Conservation (phyloP, 2,797 vertebrate genomes). For the Eidolon dupreanum region DNA sequence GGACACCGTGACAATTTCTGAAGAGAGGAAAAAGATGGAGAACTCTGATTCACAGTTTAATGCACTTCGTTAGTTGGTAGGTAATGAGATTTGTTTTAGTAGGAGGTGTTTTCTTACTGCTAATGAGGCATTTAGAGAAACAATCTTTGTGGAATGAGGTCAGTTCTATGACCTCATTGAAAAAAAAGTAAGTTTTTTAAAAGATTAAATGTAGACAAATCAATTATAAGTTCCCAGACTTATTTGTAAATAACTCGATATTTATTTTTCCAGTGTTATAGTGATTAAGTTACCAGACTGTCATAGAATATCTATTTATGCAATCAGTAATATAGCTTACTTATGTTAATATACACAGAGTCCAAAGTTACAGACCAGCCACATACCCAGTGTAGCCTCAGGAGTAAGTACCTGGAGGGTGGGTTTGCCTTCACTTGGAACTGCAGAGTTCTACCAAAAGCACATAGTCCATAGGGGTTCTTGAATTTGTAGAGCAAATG, state of each 20-base stretch:
- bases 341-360: not conserved
- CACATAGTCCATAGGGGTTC: accelerated
- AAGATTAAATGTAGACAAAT: not conserved
- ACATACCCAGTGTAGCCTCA: no score
- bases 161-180: not conserved
- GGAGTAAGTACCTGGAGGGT: not conserved
- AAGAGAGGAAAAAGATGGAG: not conserved
- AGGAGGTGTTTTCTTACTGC: not conserved
- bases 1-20: not conserved
- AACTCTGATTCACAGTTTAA: not conserved
- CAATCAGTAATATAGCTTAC: not conserved
- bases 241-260: not conserved
- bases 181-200: not conserved
- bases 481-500: not conserved
- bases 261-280: not conserved
- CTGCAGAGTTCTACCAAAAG: not conserved
- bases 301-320: not conserved
- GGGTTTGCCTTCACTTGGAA: not conserved
- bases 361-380: not conserved
- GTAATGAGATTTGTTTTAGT: not conserved
- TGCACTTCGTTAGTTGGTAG: not conserved
- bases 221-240: not conserved
- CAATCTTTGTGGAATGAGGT: not conserved
- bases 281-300: not conserved
- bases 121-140: not conserved